These are phyloP conservation scores for Clarias gariepinus DNA, from an alignment of 2,113 vertebrate species.

Conservation along the genomic window DNA sequence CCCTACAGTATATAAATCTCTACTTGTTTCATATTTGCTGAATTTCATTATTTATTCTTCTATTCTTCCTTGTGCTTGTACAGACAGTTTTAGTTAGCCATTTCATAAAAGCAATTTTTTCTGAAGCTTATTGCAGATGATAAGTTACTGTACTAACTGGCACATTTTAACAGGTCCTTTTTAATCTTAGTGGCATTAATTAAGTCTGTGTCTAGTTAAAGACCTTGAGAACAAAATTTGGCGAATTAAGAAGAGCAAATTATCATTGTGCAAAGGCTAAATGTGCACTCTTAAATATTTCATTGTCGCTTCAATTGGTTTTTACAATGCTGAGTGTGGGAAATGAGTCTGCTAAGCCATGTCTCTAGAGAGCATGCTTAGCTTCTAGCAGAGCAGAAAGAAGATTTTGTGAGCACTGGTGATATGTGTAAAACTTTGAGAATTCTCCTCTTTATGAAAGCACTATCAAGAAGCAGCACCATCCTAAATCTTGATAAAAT, in stretches of 20 bases:
- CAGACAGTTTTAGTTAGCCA: background rate
- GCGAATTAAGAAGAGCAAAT: conserved; percentile 46
- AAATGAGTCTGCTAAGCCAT: conserved; percentile 23
- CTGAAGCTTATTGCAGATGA: conserved; percentile 31
- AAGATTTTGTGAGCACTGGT: background rate
- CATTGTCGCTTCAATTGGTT: conserved; percentile 46
- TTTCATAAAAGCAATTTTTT: conserved; percentile 30
- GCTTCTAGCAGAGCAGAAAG: conserved; percentile 24
- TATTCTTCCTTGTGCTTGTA: background rate
- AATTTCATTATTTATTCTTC: background rate
- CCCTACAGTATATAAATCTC: background rate
- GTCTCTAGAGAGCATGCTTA: conserved; percentile 30
- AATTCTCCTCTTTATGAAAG: background rate
- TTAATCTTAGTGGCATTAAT: conserved; percentile 35
- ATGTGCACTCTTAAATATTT: conserved; percentile 52
- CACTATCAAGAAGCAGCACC: background rate
- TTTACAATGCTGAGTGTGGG: conserved; percentile 23
- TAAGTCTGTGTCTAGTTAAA: conserved; percentile 42
- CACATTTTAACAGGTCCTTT: conserved; percentile 31
- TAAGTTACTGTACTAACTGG: conserved; percentile 28
- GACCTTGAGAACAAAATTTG: conserved; percentile 42
- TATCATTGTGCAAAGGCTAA: conserved; percentile 44
- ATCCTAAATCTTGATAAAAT: background rate
- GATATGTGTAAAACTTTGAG: background rate
- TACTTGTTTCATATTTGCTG: background rate